A percentile compares a stretch with the other conserved stretches of the same genome.
phyloP scores from a whole-genome alignment of 2,888 invertebrate genomes.

The Merodon equestris region DNA sequence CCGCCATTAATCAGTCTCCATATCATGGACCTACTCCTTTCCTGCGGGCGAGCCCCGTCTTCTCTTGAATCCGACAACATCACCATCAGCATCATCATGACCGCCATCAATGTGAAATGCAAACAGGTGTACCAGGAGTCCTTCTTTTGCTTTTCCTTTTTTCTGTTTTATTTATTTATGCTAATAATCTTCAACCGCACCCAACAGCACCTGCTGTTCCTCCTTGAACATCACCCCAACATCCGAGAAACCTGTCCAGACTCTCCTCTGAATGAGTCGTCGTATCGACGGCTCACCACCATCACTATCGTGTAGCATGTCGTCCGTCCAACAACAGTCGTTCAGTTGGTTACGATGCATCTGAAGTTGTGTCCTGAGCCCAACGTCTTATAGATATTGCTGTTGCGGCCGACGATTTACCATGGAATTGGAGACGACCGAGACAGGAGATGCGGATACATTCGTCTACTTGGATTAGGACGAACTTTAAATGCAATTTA shows the following conservation, averaged over 20 bases:
- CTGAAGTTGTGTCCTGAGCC: constrained; percentile 36
- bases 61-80: constrained; percentile 45
- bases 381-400: constrained; percentile 44
- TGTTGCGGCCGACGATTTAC: constrained; percentile 7
- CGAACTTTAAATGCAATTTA: constrained; percentile 69
- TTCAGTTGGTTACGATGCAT: constrained; percentile 32
- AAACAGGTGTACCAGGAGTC: constrained; percentile 54
- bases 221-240: not conserved
- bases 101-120: constrained; percentile 58
- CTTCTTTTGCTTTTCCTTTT: constrained; percentile 13
- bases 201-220: constrained; percentile 53
- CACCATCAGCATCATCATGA: constrained; percentile 50
- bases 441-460: constrained; percentile 47
- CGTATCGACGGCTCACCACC: constrained; percentile 38
- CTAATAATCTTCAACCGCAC: constrained; percentile 64
- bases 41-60: not conserved
- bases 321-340: not conserved
- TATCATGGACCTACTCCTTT: not conserved
- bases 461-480: constrained; percentile 66
- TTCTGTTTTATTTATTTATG: constrained; percentile 65
- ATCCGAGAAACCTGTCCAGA: too few relatives aligned
- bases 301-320: constrained; percentile 4
- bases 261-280: constrained; percentile 39
- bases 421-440: not conserved
- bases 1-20: constrained; percentile 39